Conservation (phyloP, 1,140 invertebrate genomes). For the Lordiphosa mommai region DNA sequence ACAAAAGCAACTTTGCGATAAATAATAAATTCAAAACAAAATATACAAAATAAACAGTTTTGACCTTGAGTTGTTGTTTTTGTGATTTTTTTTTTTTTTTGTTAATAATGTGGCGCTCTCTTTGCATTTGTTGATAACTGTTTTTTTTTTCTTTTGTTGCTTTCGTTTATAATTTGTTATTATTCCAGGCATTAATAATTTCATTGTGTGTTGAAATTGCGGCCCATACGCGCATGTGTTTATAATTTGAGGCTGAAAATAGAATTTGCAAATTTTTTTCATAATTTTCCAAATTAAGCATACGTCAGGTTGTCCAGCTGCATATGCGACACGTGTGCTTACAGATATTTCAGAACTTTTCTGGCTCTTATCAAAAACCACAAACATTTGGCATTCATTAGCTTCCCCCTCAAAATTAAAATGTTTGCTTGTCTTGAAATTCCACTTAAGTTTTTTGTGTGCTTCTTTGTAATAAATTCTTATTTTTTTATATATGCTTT, state of each 20-base stretch:
- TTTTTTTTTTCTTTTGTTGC: constrained; percentile 10
- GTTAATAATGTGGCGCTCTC: constrained; percentile 41
- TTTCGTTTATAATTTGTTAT: constrained; percentile 49
- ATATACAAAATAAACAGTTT: constrained; percentile 79
- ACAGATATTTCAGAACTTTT: constrained; percentile 11
- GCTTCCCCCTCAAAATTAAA: constrained; percentile 21
- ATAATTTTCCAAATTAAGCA: constrained; percentile 15
- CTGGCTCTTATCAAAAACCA: background rate
- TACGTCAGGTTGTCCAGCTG: constrained; percentile 26
- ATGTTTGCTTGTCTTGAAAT: constrained; percentile 58
- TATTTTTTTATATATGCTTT: constrained; percentile 33
- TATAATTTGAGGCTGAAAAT: constrained; percentile 17
- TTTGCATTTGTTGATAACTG: constrained; percentile 35
- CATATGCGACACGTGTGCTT: constrained; percentile 28
- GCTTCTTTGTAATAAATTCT: constrained; percentile 67
- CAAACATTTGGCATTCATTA: too few species aligned
- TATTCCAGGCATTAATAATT: constrained; percentile 44
- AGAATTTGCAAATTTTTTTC: constrained; percentile 3
- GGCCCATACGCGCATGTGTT: constrained; percentile 16
- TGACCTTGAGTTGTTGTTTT: constrained; percentile 64
- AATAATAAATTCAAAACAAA: constrained; percentile 79
- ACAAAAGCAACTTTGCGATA: constrained; percentile 72
- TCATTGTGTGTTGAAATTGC: constrained; percentile 59
- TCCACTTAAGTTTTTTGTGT: constrained; percentile 45
- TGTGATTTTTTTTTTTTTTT: constrained; percentile 33